Percentiles rank a stretch among this genome's conserved stretches.
These are phyloP conservation scores for Onychostoma macrolepis DNA, from an alignment of 2,113 vertebrate genomes.

Conservation along the genomic window DNA sequence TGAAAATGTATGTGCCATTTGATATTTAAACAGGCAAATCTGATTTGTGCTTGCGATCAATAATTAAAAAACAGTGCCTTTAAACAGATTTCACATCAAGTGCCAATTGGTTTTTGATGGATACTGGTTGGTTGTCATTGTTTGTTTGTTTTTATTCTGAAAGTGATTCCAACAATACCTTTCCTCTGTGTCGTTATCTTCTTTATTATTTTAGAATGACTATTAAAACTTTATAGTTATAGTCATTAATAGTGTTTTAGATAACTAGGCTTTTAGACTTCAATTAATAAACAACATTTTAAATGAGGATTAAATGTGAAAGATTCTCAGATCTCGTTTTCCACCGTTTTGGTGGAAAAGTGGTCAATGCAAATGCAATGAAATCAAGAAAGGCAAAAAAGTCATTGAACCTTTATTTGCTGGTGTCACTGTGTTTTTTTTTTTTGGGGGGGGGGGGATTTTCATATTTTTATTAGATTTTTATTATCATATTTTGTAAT, in stretches of 20 bases:
- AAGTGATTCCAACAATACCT: not conserved
- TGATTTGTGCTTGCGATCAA: not conserved
- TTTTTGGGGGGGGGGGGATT: too few species aligned
- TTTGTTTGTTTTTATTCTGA: too few species aligned
- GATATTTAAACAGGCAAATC: slow-evolving; percentile 5
- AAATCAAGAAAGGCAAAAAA: not conserved
- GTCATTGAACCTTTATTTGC: not conserved
- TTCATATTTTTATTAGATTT: not conserved
- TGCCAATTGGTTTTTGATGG: not conserved
- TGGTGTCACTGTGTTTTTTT: not conserved
- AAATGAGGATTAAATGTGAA: not conserved
- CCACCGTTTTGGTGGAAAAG: not conserved
- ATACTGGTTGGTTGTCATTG: not conserved
- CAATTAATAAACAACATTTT: not conserved
- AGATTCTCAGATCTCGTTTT: not conserved
- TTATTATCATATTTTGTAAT: not conserved
- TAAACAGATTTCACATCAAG: not conserved
- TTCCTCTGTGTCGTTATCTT: not conserved
- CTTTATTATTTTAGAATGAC: not conserved
- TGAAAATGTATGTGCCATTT: not conserved
- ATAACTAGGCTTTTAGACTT: not conserved
- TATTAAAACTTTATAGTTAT: not conserved
- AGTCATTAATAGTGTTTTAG: not conserved
- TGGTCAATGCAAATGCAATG: not conserved
- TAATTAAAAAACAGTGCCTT: not conserved